Evolutionary conservation across 2,888 invertebrate species (phyloP).

Genomic region (Papilio elwesi): DNA sequence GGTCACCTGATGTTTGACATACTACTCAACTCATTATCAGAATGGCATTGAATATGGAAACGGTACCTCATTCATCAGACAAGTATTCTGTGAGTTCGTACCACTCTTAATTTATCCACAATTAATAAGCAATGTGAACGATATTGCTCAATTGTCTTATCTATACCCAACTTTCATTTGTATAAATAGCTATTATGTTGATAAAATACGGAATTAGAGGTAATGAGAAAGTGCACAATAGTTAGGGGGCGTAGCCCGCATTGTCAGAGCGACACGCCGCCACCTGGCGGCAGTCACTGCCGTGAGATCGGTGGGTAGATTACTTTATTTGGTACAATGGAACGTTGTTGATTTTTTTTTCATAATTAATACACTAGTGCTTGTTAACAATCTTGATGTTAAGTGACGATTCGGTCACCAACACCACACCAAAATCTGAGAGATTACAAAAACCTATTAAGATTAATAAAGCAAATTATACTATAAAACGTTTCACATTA

Average conservation of each 20-base stretch:
- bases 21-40: no score
- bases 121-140: not conserved
- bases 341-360: not conserved
- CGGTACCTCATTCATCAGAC: not conserved
- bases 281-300: not conserved
- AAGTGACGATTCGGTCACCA: no score
- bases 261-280: conserved; percentile 6
- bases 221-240: conserved; percentile 5
- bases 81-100: not conserved
- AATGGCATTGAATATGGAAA: not conserved
- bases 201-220: not conserved
- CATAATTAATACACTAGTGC: not conserved
- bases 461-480: no score
- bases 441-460: no score
- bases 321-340: not conserved
- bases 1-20: not conserved
- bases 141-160: not conserved
- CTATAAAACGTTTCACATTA: no score
- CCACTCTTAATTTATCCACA: not conserved
- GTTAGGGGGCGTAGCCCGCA: not conserved
- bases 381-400: no score
- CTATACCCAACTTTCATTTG: conserved; percentile 12
- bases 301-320: not conserved
- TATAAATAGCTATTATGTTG: conserved; percentile 21
- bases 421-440: no score